Evolutionary conservation across 2,113 vertebrate genomes (phyloP), one percentile per base, ranked within the genome.

Genomic region (Artemisiospiza belli): DNA sequence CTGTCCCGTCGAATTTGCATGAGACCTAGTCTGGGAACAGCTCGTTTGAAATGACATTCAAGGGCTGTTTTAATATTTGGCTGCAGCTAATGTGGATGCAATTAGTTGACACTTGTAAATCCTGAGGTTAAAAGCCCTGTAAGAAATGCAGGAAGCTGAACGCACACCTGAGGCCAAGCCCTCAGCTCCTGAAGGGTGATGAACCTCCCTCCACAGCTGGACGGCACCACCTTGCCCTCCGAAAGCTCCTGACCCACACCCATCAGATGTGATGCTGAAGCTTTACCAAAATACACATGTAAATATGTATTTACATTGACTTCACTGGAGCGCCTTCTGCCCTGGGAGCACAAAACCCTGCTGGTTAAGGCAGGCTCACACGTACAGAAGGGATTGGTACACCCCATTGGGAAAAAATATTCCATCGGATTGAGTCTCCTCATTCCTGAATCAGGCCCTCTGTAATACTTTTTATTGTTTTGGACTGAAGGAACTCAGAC

Each of bases 31-130:
- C 70, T 86, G 85, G 46, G 67, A 91, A 79, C 46, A 90, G 68
- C 63, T 87, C 2, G 0, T 64, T 43, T 51, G 51, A 93, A 94
- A 92, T 47, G 37, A 70, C 86, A 83, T 81, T 93, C 61, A 46
- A 83, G 59, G 5, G 33, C 43, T 63, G 75, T 6, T 94, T 92
- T 83, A 90, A 83, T 88, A 83, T 84, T 86, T 9, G 18, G 52
- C 57, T 89, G 84, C 64, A 81, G 77, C 51, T 93, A 74, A 70
- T 12, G 39, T 81, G 69, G 59, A n/a, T 52, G 57, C 81, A 92
- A 89, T 96, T 94, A 94, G 77, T 44, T 64, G 89, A 82, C 89
- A 84, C 81, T 68, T 93, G 73, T 57, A 95, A 94, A 94, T 89
- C 77, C 52, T 81, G 66, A 24, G 44, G 80, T 94, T 83, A 47